A percentile compares a stretch with the other conserved stretches of the same genome.
Conservation (phyloP, 2,113 vertebrate genomes). For the Neoarius graeffei region DNA sequence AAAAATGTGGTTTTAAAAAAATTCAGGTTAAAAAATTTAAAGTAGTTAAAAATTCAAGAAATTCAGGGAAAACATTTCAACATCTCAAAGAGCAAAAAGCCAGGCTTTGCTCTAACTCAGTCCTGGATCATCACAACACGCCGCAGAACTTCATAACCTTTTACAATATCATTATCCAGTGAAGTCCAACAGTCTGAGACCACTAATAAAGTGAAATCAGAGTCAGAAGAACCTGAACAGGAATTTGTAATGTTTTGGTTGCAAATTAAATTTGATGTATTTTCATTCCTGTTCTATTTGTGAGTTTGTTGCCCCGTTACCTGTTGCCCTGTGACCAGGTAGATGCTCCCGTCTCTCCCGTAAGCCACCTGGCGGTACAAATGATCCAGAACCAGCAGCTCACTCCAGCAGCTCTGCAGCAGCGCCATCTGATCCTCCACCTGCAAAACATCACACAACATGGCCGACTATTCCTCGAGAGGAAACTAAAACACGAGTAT, state of each 20-base stretch:
- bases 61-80: not conserved
- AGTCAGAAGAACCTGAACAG: not conserved
- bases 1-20: not conserved
- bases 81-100: not conserved
- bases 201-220: too few relatives aligned
- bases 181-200: not conserved
- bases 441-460: conserved; percentile 54
- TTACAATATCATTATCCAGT: not conserved
- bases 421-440: conserved; percentile 80
- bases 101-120: not conserved
- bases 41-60: not conserved
- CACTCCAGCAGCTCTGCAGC: conserved; percentile 81
- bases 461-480: not conserved
- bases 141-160: not conserved
- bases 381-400: conserved; percentile 78
- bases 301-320: conserved; percentile 51
- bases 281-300: not conserved
- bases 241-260: not conserved
- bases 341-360: conserved; percentile 74
- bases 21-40: not conserved
- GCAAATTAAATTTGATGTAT: not conserved
- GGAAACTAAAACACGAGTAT: not conserved
- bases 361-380: conserved; percentile 77
- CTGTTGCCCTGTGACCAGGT: conserved; percentile 79
- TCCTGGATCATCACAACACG: not conserved